Percentiles rank a stretch among this genome's conserved stretches.
Evolutionary conservation across 2,888 invertebrate genomes (phyloP).

Genomic region (Pristionchus maxplancki): DNA sequence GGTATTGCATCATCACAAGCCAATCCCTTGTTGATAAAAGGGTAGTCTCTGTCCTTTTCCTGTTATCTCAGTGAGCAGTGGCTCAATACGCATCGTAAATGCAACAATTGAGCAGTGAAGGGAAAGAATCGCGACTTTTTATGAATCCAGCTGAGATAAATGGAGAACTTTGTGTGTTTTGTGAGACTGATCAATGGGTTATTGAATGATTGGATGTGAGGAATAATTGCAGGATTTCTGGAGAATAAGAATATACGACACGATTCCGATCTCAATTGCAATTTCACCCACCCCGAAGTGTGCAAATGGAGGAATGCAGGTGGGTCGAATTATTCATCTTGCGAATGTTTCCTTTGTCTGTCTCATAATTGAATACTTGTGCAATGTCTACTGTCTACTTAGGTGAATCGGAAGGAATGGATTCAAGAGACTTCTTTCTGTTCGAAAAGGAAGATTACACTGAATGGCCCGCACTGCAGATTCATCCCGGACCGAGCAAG

Average conservation of each 20-base stretch:
- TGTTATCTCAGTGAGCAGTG: conserved; percentile 30
- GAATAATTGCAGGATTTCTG: conserved; percentile 5
- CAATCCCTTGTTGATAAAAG: not conserved
- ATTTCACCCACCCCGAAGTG: conserved; percentile 68
- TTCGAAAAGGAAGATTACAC: conserved; percentile 75
- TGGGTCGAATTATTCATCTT: not conserved
- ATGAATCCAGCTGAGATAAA: conserved; percentile 47
- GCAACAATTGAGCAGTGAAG: conserved; percentile 29
- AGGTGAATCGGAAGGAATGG: conserved; percentile 53
- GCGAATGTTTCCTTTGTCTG: too few relatives aligned
- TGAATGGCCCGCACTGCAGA: conserved; percentile 74
- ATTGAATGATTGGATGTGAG: not conserved
- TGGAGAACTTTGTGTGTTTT: conserved; percentile 23
- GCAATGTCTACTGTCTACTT: too few relatives aligned
- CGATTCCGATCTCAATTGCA: conserved; percentile 72
- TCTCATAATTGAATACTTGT: too few relatives aligned
- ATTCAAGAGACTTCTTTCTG: conserved; percentile 72
- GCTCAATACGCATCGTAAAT: conserved; percentile 40
- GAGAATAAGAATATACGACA: conserved; percentile 66
- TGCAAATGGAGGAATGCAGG: conserved; percentile 73
- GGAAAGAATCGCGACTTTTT: conserved; percentile 23
- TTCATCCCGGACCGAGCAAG: conserved; percentile 75
- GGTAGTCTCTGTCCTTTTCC: conserved; percentile 3
- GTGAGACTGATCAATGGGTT: not conserved
- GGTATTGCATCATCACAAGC: conserved; percentile 37